Base-by-base conservation (phyloP, 2,113 vertebrate species). In the Forbesichthys agassizii region DNA sequence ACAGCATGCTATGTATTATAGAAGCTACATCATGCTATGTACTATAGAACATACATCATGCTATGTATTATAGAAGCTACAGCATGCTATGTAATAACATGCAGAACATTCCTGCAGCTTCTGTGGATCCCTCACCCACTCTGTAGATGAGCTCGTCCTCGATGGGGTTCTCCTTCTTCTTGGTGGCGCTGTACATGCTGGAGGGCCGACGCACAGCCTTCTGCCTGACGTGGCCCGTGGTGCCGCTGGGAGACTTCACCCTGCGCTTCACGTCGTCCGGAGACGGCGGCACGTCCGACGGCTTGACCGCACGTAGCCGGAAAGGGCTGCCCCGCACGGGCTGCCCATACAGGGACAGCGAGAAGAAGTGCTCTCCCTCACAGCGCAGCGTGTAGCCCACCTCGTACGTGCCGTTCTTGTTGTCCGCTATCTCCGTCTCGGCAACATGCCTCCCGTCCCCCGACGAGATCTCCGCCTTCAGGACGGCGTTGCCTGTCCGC, bases 161-260 rank as follows among this genome's bases (percentile, higher is more conserved):
- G 1, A 94, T 93, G 60, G 93, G 93, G 79, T 94, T 94, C 77
- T 94, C 93, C 80, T 98, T 99, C 75, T 95, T 95, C 85, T 97
- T 98, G 62, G 93, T 94, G 0, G 94, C 95, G 93, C 97, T 94
- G 84, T 98, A 98, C 97, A 98, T 98, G 88, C 96, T 98, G 80
- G 96, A 95, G 3, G 97, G 97, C 33, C 97, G 91, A 0, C 96
- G 90, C 33, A 98, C 94, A 0, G 97, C 97, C 73, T 98, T 98
- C 91, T 98, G 97, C 11, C 97, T 90, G 57, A 98, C 93, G 61
- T 99, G 97, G 0, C 92, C 92, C 4, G 87, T 91, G 0, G 95
- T 95, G 5, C 95, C 92, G 0, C 96, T 93, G 0, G 97, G 97
- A 0, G 96, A 98, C 89, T 98, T 98, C 62, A 98, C 95, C 0